Evolutionary conservation across 2,888 invertebrate genomes (phyloP).

Genomic region (Ferrisia virgata): DNA sequence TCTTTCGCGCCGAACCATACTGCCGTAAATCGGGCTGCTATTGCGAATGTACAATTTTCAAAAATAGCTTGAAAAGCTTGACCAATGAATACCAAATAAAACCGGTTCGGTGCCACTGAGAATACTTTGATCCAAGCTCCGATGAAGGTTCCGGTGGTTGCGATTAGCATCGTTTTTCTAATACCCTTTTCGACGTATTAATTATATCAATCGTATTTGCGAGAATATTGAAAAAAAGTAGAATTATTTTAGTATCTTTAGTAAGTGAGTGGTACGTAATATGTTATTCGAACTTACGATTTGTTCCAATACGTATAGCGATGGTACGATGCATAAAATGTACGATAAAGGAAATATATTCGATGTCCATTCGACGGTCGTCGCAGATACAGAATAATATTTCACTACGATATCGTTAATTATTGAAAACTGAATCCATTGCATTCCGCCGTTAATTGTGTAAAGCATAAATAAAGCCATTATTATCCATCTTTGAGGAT

Average conservation of each 20-base stretch:
- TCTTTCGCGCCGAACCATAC: conserved; percentile 97
- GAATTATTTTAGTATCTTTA: too few relatives aligned
- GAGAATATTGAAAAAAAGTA: too few relatives aligned
- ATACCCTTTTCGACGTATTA: too few relatives aligned
- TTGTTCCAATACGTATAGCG: conserved; percentile 91
- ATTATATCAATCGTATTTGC: too few relatives aligned
- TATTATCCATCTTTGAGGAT: conserved; percentile 78
- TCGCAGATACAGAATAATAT: conserved; percentile 70
- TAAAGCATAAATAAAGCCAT: conserved; percentile 81
- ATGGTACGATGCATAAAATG: conserved; percentile 95
- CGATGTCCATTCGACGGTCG: conserved; percentile 89
- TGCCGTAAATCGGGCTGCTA: conserved; percentile 89
- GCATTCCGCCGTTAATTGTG: conserved; percentile 88
- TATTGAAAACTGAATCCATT: conserved; percentile 96
- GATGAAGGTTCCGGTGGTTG: conserved; percentile 77
- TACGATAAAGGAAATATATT: conserved; percentile 97
- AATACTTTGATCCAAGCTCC: conserved; percentile 92
- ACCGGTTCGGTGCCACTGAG: conserved; percentile 78
- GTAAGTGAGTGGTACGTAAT: too few relatives aligned
- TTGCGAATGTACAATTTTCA: conserved; percentile 88
- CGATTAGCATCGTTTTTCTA: conserved; percentile 74
- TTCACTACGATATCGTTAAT: conserved; percentile 78
- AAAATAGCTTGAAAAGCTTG: conserved; percentile 83
- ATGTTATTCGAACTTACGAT: conserved; percentile 75
- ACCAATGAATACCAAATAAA: conserved; percentile 83